Base-by-base conservation (phyloP, 2,797 vertebrate genomes). In the Microcaecilia unicolor region DNA sequence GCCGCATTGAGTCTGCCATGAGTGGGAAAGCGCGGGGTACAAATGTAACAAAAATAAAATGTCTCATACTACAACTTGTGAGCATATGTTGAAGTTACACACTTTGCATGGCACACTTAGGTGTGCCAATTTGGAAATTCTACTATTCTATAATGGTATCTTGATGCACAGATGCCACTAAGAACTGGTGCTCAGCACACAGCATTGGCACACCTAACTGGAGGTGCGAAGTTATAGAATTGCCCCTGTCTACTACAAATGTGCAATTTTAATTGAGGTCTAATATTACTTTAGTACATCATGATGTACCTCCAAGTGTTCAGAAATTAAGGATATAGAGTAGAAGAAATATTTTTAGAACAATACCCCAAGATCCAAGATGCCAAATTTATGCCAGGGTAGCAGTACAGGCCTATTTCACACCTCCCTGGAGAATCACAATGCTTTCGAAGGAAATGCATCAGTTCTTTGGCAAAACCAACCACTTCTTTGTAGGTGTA, bases 281-380 rank as follows among this genome's bases (percentile, higher is more conserved):
- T 28, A 20, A 23, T 7, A 43, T 9, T 21, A 10, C 38, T 20
- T 17, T 23, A 36, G 35, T 28, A 26, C 22, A 31, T 5, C 22
- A 5, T 7, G 23, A 16, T 37, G 38, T 42, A 42, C n/a, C n/a
- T n/a, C n/a, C n/a, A n/a, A n/a, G n/a, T n/a, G n/a, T 35, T 40
- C 10, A 30, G 18, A 10, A 15, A 7, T 16, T 28, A 28, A 26
- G 24, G 6, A 51, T 7, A 55, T 48, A 46, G n/a, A 15, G 50
- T 3, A 2, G n/a, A n/a, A n/a, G 21, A 41, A 33, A 8, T 18
- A 15, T 7, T 44, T 9, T 36, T n/a, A n/a, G 43, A 36, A 5
- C 15, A 33, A 76, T 83, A 99, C 95, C 95, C 89, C 30, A 96
- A 60, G 49, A 98, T 90, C 90, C 91, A 99, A 22, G 85, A 85